These are phyloP conservation scores for Regulus satrapa DNA, from an alignment of 2,113 vertebrate species.

Conservation along the genomic window DNA sequence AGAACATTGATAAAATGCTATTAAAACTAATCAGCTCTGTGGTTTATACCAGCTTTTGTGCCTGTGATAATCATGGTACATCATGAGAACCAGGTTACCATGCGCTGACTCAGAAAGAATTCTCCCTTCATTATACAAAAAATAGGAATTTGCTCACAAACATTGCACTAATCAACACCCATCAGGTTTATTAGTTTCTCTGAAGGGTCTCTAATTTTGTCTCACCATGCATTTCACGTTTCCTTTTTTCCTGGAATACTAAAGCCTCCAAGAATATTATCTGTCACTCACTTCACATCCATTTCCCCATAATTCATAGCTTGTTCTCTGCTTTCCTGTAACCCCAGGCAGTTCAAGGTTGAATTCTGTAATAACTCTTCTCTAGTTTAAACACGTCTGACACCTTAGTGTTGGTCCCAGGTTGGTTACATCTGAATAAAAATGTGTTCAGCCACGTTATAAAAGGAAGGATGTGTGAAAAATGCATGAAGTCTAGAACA, in stretches of 20 bases:
- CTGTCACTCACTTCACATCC: background rate
- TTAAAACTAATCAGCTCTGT: background rate
- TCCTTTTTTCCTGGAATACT: constrained; percentile 5
- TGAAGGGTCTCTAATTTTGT: background rate
- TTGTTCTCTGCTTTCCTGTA: background rate
- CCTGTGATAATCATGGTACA: background rate
- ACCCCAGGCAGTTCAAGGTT: constrained; percentile 1
- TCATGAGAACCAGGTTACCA: background rate
- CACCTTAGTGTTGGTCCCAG: background rate
- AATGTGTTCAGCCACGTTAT: background rate
- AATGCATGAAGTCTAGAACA: background rate
- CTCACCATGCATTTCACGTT: background rate
- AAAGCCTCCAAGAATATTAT: constrained; percentile 5
- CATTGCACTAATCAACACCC: background rate
- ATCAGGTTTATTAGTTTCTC: constrained; percentile 8
- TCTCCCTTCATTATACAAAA: background rate
- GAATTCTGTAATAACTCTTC: background rate
- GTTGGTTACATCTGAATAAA: background rate
- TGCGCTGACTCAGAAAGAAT: background rate
- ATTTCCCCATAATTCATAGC: background rate
- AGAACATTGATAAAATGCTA: background rate
- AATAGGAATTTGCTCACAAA: background rate
- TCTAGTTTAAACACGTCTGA: background rate
- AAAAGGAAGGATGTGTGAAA: background rate
- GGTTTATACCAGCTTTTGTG: background rate